Conservation (phyloP, 1,140 invertebrate species). For the Bemisia tabaci region DNA sequence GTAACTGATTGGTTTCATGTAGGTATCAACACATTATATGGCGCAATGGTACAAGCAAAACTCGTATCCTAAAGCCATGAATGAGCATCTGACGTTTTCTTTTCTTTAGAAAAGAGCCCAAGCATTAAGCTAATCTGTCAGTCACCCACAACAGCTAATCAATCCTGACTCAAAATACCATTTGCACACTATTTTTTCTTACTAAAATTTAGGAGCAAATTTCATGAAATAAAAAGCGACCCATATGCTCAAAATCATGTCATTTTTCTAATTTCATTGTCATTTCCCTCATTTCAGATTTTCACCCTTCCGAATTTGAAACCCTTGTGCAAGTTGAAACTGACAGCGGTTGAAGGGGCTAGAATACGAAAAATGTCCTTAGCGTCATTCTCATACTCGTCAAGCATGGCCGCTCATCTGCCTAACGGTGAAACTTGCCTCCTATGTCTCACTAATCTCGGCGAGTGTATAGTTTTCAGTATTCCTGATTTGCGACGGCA, state of each 20-base stretch:
- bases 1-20: too few species aligned
- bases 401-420: neutral
- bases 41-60: too few species aligned
- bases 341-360: slow-evolving; percentile 88
- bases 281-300: slow-evolving; percentile 38
- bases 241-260: neutral
- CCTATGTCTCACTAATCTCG: slow-evolving; percentile 84
- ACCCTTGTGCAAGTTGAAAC: slow-evolving; percentile 86
- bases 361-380: slow-evolving; percentile 73
- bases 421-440: slow-evolving; percentile 58
- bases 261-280: neutral
- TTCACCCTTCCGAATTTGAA: slow-evolving; percentile 88
- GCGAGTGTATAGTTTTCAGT: slow-evolving; percentile 77
- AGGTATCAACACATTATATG: too few species aligned
- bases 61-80: too few species aligned
- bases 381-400: slow-evolving; percentile 57
- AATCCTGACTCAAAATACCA: too few species aligned
- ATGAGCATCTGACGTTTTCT: too few species aligned
- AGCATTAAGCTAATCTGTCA: too few species aligned
- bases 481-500: slow-evolving; percentile 79
- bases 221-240: neutral
- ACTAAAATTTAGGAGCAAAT: too few species aligned
- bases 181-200: too few species aligned
- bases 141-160: too few species aligned
- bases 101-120: too few species aligned